Conservation (phyloP, 2,888 invertebrate species). For the Perizoma affinitatum region DNA sequence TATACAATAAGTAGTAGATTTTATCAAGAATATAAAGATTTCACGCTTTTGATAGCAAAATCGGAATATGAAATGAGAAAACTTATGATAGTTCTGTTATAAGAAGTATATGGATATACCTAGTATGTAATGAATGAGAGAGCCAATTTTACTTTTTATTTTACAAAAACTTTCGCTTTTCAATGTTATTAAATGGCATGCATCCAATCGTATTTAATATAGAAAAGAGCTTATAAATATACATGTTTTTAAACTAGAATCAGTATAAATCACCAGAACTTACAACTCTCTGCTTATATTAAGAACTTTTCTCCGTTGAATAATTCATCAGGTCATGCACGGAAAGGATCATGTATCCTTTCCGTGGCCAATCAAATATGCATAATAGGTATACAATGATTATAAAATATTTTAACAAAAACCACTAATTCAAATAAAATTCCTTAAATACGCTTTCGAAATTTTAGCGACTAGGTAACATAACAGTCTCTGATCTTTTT, state of each 20-base stretch:
- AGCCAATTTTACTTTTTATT: too few species aligned
- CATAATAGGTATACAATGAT: constrained; percentile 40
- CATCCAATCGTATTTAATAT: too few species aligned
- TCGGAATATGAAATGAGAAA: not conserved
- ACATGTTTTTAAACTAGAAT: not conserved
- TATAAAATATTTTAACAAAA: constrained; percentile 21
- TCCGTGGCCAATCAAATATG: constrained; percentile 45
- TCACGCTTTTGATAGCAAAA: constrained; percentile 33
- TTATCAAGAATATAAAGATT: constrained; percentile 17
- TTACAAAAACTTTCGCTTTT: too few species aligned
- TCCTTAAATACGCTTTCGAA: constrained; percentile 42
- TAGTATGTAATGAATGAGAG: too few species aligned
- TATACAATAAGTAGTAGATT: too few species aligned
- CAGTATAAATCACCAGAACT: not conserved
- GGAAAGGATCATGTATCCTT: constrained; percentile 46
- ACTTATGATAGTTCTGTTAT: too few species aligned
- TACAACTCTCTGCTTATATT: not conserved
- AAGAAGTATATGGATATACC: too few species aligned
- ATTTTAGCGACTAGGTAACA: constrained; percentile 24
- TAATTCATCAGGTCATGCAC: constrained; percentile 58
- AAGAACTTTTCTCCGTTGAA: constrained; percentile 56
- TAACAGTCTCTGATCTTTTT: constrained; percentile 14
- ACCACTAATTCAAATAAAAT: constrained; percentile 25
- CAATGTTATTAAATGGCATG: too few species aligned
- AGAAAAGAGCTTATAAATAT: too few species aligned